Evolutionary conservation across 2,113 vertebrate genomes (phyloP), one percentile per base, ranked within the genome.

Genomic region (Chionodraco myersi): DNA sequence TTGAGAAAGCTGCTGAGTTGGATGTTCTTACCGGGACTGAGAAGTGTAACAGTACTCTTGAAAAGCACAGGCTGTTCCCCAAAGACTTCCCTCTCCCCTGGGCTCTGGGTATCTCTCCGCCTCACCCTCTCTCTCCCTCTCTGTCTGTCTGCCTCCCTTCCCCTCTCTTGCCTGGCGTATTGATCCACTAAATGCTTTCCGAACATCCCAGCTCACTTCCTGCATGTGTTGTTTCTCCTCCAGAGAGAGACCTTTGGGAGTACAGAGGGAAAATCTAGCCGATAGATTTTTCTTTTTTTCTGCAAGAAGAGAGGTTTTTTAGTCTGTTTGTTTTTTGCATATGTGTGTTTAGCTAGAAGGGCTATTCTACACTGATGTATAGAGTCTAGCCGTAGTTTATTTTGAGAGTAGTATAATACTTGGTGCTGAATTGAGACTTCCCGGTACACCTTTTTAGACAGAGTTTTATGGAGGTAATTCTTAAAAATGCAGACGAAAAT

Each of bases 221-320:
- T 95, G 95, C 87, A 93, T 87, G 93, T 94, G 94, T 93, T 93
- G 92, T 95, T 94, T 95, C 94, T 91, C 89, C 86, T 89, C 76
- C 76, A 47, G 75, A 30, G 79, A 80, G 89, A 92, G 89, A 84
- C 79, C 81, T 87, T 74, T 91, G 92, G 93, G 92, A 92, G 65
- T 93, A 94, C 92, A 88, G 89, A 86, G 89, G 91, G 94, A 94
- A 95, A 92, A 93, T 89, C 90, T 94, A 94, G 67, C 88, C 89
- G 93, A 94, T 87, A 82, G 92, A 93, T 85, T 92, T 94, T 90
- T 60, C 16, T 48, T 76, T 71, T 75, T 70, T 79, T 51, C 77
- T 73, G 47, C 14, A 9, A 47, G 21, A 0, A 30, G 45, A 77
- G 61, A 48, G 59, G 13, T 68, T 51, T 77, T 45, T 36, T 13